Conservation (phyloP, 2,113 vertebrate species). For the Hyla sarda region DNA sequence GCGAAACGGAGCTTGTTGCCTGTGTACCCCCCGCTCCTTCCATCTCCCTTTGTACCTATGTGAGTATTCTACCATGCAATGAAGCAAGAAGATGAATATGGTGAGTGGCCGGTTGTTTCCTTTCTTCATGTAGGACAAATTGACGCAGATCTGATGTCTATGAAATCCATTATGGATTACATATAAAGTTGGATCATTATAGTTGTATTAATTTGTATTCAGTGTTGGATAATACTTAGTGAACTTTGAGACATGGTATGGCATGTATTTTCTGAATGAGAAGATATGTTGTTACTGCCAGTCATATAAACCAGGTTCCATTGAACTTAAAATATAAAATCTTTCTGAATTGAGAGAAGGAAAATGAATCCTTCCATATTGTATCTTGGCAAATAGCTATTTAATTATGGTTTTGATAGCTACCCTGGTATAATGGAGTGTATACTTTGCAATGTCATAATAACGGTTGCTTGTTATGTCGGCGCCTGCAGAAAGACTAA, state of each 20-base stretch:
- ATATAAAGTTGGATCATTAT: background rate
- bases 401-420: conserved; percentile 4
- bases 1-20: too few species aligned
- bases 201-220: background rate
- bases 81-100: too few species aligned
- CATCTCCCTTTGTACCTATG: too few species aligned
- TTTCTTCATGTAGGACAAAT: background rate
- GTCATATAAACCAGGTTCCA: background rate
- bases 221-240: background rate
- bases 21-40: too few species aligned
- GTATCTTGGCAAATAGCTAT: background rate
- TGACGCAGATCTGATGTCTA: background rate
- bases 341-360: background rate
- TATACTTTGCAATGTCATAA: background rate
- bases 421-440: background rate
- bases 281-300: background rate
- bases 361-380: background rate
- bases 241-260: background rate
- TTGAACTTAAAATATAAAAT: background rate
- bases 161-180: background rate
- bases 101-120: too few species aligned
- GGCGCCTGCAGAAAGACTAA: background rate
- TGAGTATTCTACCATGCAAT: too few species aligned
- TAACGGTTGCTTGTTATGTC: background rate
- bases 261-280: background rate